Evolutionary conservation across 2,797 vertebrate genomes (phyloP), one percentile per base, ranked within the genome.

Genomic region (Anabacerthia variegaticeps): DNA sequence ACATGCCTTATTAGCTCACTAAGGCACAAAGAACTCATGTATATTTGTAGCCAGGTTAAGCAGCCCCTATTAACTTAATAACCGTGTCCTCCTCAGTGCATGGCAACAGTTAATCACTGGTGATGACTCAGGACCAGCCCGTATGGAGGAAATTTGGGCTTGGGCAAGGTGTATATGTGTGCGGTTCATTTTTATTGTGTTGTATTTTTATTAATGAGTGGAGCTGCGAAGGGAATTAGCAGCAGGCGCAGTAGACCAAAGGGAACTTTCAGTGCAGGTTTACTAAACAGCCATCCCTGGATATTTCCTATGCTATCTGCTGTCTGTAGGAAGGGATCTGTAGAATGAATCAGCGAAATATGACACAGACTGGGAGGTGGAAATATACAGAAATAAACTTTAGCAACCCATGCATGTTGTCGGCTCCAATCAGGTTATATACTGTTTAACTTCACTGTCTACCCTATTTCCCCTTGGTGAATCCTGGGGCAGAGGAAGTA

Each of bases 1-100:
- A 92, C 95, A 95, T 88, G 96, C 82, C 75, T 96, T 96, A 93
- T 97, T 97, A 96, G 94, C 85, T 97, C 95, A 92, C 92, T 91
- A 95, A 94, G 94, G 92, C 95, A 91, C 90, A 96, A 95, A 95
- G 92, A 90, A 80, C 76, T 91, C 76, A 7, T 87, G 79, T 95
- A 58, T 94, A 65, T 95, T 96, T 94, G 92, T 94, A 97, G 90
- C 92, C 92, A 94, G 92, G 92, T 96, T 95, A 96, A 96, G 90
- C 93, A 91, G 82, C 88, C 66, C 71, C 71, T 92, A 91, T 92
- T 96, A 95, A 92, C 91, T 95, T 96, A 97, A 97, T 93, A 88
- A 95, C 83, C 1, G 27, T 95, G 90, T 96, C 89, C 81, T 97
- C 79, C 75, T 91, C 84, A 30, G 37, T 36, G 69, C 55, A 51